Evolutionary conservation across 2,888 invertebrate species (phyloP), one percentile per base, ranked within the genome.

Genomic region (Meliscaeva auricollis): DNA sequence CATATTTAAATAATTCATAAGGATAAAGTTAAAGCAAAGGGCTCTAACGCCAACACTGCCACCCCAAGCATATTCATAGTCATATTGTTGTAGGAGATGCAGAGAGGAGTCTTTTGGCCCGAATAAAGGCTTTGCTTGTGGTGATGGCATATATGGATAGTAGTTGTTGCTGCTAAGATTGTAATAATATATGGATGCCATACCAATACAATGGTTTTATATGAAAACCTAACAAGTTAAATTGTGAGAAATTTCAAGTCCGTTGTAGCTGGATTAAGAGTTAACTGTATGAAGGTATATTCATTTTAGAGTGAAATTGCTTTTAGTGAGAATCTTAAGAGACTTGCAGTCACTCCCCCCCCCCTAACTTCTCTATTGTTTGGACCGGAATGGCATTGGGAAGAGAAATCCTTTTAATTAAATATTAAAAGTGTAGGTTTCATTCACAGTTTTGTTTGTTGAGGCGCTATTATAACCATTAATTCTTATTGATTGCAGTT

Each of bases 1-100:
- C 13, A 41, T 69, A 69, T 75, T 69, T 80, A 69, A 64, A 75
- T 75, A 80, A 69, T 75, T 80, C 62, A 62, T 46, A 74, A 75
- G 58, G 75, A 75, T 75, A 64, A 80, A 80, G 80, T 64, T 75
- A 41, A 35, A 54, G 38, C 17, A 69, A 54, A 41, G 54, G 48
- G 30, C 44, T 46, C 64, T 35, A 35, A 54, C 9, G 26, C n/a
- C 35, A 30, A 17, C 60, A 38, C 13, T 38, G 11, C 38, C 9
- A 38, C 38, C 11, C 3, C 38, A 7, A 38, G 8, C 38, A 9
- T 26, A 3, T 26, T 26, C n/a, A n/a, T n/a, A n/a, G n/a, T n/a
- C n/a, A n/a, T n/a, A n/a, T n/a, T n/a, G n/a, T n/a, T n/a, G 26
- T 26, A 4, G 26, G 26, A 3, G 26, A 26, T 26, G 26, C 4